Percentiles rank a stretch among this genome's conserved stretches.
Evolutionary conservation across 2,113 vertebrate genomes (phyloP).

Genomic region (Nyctibius bracteatus): DNA sequence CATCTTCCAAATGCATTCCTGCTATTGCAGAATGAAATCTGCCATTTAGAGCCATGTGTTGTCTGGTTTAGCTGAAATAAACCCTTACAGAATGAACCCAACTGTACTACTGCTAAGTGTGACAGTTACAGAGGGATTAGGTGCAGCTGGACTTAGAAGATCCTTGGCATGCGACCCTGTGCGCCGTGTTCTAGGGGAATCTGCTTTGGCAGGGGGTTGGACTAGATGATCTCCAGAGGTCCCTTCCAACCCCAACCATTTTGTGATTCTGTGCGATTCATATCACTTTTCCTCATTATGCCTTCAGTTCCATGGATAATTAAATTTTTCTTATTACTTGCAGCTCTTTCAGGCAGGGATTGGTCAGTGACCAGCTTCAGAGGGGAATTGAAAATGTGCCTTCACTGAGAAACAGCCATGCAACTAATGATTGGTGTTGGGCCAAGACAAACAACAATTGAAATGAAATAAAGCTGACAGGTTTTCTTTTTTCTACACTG

Average conservation of each 20-base stretch:
- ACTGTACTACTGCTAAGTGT: neutral
- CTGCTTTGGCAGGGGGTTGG: too few species aligned
- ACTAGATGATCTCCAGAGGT: too few species aligned
- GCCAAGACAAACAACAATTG: neutral
- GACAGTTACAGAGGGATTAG: neutral
- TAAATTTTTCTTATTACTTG: neutral
- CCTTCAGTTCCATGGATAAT: neutral
- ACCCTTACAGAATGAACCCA: neutral
- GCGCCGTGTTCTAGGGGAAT: too few species aligned
- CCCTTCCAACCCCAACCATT: too few species aligned
- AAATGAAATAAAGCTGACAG: neutral
- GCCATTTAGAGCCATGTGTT: neutral
- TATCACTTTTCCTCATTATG: neutral
- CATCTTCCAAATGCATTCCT: neutral
- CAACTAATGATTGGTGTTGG: neutral
- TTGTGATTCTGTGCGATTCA: too few species aligned
- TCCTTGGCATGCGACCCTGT: too few species aligned
- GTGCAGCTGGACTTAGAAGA: neutral
- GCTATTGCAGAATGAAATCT: neutral
- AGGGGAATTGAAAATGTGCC: neutral
- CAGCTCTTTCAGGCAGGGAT: neutral
- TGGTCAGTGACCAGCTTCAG: neutral
- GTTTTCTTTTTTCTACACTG: neutral
- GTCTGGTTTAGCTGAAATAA: neutral
- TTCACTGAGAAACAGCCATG: neutral